Evolutionary conservation across 2,797 vertebrate genomes (phyloP), one percentile per base, ranked within the genome.

Genomic region (Trachurus trachurus): DNA sequence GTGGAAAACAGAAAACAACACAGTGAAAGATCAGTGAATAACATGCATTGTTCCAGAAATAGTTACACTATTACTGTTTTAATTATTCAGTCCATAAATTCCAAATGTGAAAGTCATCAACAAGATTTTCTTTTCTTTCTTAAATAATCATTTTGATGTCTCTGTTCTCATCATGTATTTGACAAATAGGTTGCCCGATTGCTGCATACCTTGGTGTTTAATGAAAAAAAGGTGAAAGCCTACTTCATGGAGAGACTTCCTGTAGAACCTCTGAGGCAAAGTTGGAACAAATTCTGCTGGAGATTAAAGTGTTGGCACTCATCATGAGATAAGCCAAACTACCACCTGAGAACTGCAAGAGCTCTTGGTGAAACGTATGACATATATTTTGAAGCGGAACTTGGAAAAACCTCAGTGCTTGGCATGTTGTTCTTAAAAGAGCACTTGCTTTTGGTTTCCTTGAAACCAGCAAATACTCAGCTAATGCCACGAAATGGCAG

Each of bases 221-320:
- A 64, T 58, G n/a, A 39, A 49, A 71, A 34, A 50, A 74, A 53
- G 44, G 53, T 80, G 22, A 73, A 76, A 80, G 19, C 15, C 9
- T 56, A 6, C 15, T 81, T 76, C 81, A 21, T 75, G n/a, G 39
- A 1, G 9, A 67, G 60, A 39, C 15, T 15, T 53, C 37, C 34
- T 73, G 56, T 57, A 61, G 59, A 79, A 66, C 29, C 72, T 68
- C 56, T 62, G 8, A 56, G 34, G 59, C 16, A 71, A 50, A 70
- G 44, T 26, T 54, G 39, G 34, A 65, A 52, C 37, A 73, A 42
- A 19, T 45, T 81, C 29, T 68, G 50, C 56, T 49, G 8, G 37
- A 64, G 57, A 80, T 66, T 67, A 37, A 74, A 76, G 68, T 26
- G 45, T 56, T 81, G 59, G 53, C 71, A 60, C 50, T 64, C 54